Conservation (phyloP, 1,140 invertebrate species). For the Theocolax elegans region DNA sequence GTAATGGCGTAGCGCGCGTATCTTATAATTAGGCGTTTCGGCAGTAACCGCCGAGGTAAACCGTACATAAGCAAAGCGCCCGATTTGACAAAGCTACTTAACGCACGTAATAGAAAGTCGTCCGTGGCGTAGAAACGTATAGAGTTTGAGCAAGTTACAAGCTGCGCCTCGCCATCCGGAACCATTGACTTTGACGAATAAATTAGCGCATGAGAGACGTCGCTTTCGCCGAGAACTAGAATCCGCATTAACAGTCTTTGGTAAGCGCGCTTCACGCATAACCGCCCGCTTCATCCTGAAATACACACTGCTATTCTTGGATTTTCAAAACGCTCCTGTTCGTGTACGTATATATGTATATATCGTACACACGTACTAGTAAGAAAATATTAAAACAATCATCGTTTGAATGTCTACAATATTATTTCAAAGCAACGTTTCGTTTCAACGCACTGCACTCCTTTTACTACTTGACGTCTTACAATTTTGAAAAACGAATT, state of each 20-base stretch:
- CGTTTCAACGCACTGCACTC: too few species aligned
- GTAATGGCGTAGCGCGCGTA: not conserved
- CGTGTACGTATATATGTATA: not conserved
- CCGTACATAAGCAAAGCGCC: conserved; percentile 21
- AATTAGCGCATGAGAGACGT: conserved; percentile 36
- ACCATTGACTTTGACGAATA: conserved; percentile 43
- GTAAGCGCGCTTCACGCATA: conserved; percentile 28
- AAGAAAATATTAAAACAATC: conserved; percentile 17
- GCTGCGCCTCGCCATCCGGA: conserved; percentile 5
- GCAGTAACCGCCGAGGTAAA: not conserved
- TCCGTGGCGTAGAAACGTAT: not conserved
- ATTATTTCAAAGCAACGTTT: too few species aligned
- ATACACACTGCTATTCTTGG: conserved; percentile 38
- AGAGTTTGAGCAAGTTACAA: conserved; percentile 30
- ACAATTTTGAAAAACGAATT: too few species aligned
- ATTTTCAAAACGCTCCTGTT: conserved; percentile 19
- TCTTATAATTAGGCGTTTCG: conserved; percentile 17
- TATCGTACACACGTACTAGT: too few species aligned
- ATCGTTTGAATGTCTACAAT: too few species aligned
- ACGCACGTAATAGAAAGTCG: conserved; percentile 31
- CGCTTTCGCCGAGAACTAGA: not conserved
- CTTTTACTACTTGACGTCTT: too few species aligned
- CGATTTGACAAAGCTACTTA: conserved; percentile 43
- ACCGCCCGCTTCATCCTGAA: conserved; percentile 37
- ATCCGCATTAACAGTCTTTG: conserved; percentile 26